phyloP scores from a whole-genome alignment of 2,113 vertebrate species.

The Craseonycteris thonglongyai region DNA sequence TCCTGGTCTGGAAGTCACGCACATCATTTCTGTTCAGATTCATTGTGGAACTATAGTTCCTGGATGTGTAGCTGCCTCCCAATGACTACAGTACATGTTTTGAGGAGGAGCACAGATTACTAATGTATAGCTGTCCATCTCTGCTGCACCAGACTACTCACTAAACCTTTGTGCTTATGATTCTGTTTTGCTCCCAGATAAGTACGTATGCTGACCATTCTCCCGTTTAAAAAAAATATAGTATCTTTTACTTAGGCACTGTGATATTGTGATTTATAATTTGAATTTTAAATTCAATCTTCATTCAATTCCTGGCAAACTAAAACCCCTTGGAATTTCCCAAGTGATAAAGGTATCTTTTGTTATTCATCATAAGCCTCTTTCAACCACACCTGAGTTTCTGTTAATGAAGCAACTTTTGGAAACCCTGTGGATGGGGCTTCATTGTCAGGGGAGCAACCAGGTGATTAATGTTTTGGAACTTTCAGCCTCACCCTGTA shows the following conservation, averaged over 20 bases:
- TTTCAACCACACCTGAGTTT: neutral
- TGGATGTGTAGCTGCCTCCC: neutral
- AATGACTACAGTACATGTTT: neutral
- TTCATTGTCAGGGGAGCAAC: neutral
- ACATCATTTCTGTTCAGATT: neutral
- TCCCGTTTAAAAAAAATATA: neutral
- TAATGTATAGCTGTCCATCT: neutral
- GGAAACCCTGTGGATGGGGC: neutral
- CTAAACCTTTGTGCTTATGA: neutral
- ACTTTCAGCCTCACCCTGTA: neutral
- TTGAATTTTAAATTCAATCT: neutral
- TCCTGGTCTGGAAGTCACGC: neutral
- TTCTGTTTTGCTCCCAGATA: neutral
- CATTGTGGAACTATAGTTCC: neutral
- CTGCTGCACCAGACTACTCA: neutral
- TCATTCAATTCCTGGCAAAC: neutral
- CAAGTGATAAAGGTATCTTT: neutral
- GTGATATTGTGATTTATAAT: neutral
- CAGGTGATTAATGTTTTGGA: neutral
- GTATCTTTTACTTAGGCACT: neutral
- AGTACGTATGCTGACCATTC: neutral
- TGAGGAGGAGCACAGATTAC: neutral
- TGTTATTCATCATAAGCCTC: neutral
- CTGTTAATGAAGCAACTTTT: neutral
- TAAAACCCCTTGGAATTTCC: neutral